Conservation (phyloP, 2,888 invertebrate species). For the Enchytraeus crypticus region DNA sequence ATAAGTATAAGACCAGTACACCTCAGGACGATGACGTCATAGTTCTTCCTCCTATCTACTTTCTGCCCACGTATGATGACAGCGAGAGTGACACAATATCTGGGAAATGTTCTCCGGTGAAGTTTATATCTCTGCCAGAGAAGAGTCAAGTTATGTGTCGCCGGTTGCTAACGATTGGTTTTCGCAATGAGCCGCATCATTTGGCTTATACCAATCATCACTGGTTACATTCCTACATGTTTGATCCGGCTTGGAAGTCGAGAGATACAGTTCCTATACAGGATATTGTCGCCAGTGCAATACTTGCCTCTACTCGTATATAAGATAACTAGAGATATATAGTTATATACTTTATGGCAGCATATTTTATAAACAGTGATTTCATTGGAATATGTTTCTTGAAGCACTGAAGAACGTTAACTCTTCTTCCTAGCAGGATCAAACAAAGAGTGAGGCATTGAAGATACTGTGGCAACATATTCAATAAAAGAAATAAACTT, state of each 20-base stretch:
- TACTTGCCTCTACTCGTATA: conserved; percentile 4
- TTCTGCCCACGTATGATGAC: conserved; percentile 25
- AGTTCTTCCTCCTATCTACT: conserved; percentile 22
- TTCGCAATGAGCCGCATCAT: conserved; percentile 6
- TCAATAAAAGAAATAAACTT: no score
- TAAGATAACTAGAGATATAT: no score
- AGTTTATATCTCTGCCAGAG: neutral
- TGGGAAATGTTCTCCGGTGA: conserved; percentile 11
- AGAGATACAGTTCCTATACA: conserved; percentile 6
- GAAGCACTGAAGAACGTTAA: no score
- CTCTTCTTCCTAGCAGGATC: no score
- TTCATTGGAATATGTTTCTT: no score
- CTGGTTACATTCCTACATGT: conserved; percentile 26
- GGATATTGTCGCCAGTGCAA: conserved; percentile 58
- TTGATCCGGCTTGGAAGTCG: conserved; percentile 16
- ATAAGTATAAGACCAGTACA: conserved; percentile 1
- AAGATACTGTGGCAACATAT: no score
- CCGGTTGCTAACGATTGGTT: neutral
- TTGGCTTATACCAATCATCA: conserved; percentile 25
- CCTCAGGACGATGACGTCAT: conserved; percentile 1
- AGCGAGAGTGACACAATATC: conserved; percentile 19
- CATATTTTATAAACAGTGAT: no score
- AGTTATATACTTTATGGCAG: no score
- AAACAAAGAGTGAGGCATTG: no score
- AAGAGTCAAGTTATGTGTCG: conserved; percentile 12